Percentiles rank a stretch among this genome's conserved stretches.
Conservation (phyloP, 2,888 invertebrate species). For the Nomada fucata region DNA sequence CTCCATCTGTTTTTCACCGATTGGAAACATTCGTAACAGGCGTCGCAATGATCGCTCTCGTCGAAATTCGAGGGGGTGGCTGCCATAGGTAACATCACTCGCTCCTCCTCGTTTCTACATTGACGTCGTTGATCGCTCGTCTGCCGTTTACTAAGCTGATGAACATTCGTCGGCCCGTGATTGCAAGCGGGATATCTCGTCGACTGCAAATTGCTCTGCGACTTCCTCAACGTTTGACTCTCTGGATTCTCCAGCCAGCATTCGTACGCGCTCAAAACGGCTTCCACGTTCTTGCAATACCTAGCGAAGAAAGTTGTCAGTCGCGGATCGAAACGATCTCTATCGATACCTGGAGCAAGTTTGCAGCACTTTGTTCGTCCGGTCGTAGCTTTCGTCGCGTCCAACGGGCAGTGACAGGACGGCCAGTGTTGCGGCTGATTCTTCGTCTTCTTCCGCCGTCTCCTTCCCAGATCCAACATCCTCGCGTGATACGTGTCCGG, state of each 20-base stretch:
- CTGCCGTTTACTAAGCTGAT: conserved; percentile 40
- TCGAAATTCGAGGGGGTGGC: conserved; percentile 37
- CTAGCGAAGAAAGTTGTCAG: conserved; percentile 21
- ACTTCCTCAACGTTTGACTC: conserved; percentile 45
- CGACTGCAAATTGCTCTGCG: conserved; percentile 48
- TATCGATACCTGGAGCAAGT: not conserved
- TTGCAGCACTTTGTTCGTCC: conserved; percentile 48
- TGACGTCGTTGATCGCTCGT: conserved; percentile 36
- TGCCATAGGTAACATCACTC: conserved; percentile 8
- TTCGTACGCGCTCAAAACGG: conserved; percentile 52
- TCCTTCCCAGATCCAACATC: conserved; percentile 2
- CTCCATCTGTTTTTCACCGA: conserved; percentile 30
- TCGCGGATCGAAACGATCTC: not conserved
- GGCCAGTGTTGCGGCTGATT: conserved; percentile 65
- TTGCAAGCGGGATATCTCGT: conserved; percentile 10
- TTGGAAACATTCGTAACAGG: conserved; percentile 21
- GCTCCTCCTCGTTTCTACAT: conserved; percentile 52
- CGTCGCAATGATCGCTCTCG: conserved; percentile 40
- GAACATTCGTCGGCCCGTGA: conserved; percentile 18
- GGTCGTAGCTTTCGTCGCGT: conserved; percentile 42
- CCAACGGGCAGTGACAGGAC: conserved; percentile 64
- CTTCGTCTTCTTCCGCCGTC: conserved; percentile 40
- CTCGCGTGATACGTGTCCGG: conserved; percentile 3
- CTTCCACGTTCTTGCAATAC: conserved; percentile 52
- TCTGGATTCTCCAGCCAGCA: conserved; percentile 26